These are phyloP conservation scores for Meganola albula DNA, from an alignment of 2,888 invertebrate species.

Conservation along the genomic window DNA sequence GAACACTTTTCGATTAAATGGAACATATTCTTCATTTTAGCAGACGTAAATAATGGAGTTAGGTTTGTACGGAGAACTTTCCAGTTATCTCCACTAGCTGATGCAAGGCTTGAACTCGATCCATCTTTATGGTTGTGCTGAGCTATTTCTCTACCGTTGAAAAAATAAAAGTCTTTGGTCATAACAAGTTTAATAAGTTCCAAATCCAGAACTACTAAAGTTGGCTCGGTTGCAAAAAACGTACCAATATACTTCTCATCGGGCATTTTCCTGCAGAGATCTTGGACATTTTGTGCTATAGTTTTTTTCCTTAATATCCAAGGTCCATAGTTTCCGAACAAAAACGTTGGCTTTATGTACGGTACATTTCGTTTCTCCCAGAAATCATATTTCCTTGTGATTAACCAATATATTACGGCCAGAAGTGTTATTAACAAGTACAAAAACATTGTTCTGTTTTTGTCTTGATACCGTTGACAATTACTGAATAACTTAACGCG, in stretches of 20 bases:
- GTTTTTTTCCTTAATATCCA: constrained; percentile 25
- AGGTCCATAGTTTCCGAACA: constrained; percentile 37
- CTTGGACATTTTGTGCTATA: constrained; percentile 17
- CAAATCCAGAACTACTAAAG: constrained; percentile 36
- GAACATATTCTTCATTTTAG: constrained; percentile 31
- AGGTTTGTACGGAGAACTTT: constrained; percentile 26
- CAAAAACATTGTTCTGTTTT: constrained; percentile 11
- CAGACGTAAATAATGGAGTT: constrained; percentile 28
- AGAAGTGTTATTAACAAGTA: constrained; percentile 4
- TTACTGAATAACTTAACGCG: no score
- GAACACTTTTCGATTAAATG: constrained; percentile 25
- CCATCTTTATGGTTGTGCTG: constrained; percentile 25
- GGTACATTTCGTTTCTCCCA: constrained; percentile 36
- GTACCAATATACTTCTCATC: constrained; percentile 39
- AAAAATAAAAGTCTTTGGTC: constrained; percentile 40
- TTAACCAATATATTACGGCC: constrained; percentile 14
- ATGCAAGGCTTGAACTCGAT: constrained; percentile 17
- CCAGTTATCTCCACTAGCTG: constrained; percentile 23
- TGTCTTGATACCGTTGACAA: no score
- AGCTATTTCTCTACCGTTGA: constrained; percentile 32
- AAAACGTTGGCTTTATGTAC: constrained; percentile 21
- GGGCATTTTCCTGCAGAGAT: constrained; percentile 34
- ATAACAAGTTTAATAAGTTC: constrained; percentile 37
- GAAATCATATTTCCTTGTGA: constrained; percentile 28
- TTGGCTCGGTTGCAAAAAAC: constrained; percentile 38